Percentiles rank a stretch among this genome's conserved stretches.
phyloP scores from a whole-genome alignment of 1,140 invertebrate species.

The Eumeta japonica region DNA sequence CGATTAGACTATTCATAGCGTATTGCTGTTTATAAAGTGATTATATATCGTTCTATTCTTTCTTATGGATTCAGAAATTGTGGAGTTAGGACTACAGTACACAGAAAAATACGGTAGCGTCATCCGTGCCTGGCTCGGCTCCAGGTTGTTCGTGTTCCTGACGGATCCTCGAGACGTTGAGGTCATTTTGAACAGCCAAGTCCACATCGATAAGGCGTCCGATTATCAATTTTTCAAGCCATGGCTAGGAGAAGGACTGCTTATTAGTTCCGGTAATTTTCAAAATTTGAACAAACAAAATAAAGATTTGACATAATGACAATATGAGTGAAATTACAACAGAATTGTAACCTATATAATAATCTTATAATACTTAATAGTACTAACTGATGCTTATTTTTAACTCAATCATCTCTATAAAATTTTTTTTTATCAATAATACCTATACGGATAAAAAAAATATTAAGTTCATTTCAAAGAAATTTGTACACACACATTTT shows the following conservation, averaged over 20 bases:
- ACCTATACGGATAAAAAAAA: too few species aligned
- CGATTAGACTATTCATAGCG: too few species aligned
- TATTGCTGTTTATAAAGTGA: too few species aligned
- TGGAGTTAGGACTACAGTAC: slow-evolving; percentile 45
- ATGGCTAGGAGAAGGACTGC: slow-evolving; percentile 85
- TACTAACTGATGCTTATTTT: too few species aligned
- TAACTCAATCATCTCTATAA: too few species aligned
- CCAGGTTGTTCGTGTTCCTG: slow-evolving; percentile 65
- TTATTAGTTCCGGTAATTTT: slow-evolving; percentile 68
- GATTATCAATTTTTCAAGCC: slow-evolving; percentile 85
- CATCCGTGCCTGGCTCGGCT: slow-evolving; percentile 64
- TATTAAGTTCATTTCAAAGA: too few species aligned
- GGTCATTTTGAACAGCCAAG: slow-evolving; percentile 66
- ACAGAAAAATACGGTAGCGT: slow-evolving; percentile 59
- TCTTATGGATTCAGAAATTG: slow-evolving; percentile 34
- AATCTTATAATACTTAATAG: too few species aligned
- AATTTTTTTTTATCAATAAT: too few species aligned
- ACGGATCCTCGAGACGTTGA: slow-evolving; percentile 68
- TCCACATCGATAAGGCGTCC: slow-evolving; percentile 78
- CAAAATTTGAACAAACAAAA: slow-evolving; percentile 6
- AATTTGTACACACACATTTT: too few species aligned
- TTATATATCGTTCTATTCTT: slow-evolving; percentile 15
- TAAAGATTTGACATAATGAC: neutral
- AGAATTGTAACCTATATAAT: too few species aligned
- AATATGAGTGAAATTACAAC: too few species aligned